Base-by-base conservation (phyloP, 1,140 invertebrate species). In the Camponotus pennsylvanicus region DNA sequence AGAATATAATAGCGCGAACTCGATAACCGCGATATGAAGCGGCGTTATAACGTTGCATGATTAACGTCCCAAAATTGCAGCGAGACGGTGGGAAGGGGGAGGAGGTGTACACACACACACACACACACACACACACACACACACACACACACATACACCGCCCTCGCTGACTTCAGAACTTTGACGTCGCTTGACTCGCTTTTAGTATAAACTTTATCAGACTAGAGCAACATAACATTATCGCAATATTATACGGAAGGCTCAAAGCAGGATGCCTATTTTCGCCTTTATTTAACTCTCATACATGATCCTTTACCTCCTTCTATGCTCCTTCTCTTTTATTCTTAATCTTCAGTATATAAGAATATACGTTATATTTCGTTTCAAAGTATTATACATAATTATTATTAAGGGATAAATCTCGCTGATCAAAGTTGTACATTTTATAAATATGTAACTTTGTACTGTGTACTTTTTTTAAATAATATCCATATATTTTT, bases 1-100 rank as follows among this genome's bases (percentile, higher is more conserved):
- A 83, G 79, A 83, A 83, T 71, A 83, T 83, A 83, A 83, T 83
- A 75, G 79, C 79, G 79, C 69, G 55, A 83, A 83, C 79, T 83
- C 79, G 79, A 83, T 83, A 83, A 83, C 64, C 64, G 45, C 79
- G 79, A 83, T 83, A 73, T 57, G 79, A 83, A 73, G 79, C 55
- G n/a, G 32, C 69, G 79, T 57, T 57, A 75, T 83, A 83, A 83
- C 55, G 79, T 61, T 83, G 79, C 79, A 83, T 83, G 79, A 83
- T 83, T 83, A 83, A 83, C 79, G 57, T 83, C 40, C 79, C 40
- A 37, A 83, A 83, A 83, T 83, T 83, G 79, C 69, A 71, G 40
- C 13, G 79, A 75, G 79, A 40, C 55, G 67, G 13, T 40, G 69
- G 37, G 18, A 52, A 52, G 49, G 15, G 49, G 5, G 49, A 52